Evolutionary conservation across 2,113 vertebrate species (phyloP), one percentile per base, ranked within the genome.

Genomic region (Elephantulus edwardii): DNA sequence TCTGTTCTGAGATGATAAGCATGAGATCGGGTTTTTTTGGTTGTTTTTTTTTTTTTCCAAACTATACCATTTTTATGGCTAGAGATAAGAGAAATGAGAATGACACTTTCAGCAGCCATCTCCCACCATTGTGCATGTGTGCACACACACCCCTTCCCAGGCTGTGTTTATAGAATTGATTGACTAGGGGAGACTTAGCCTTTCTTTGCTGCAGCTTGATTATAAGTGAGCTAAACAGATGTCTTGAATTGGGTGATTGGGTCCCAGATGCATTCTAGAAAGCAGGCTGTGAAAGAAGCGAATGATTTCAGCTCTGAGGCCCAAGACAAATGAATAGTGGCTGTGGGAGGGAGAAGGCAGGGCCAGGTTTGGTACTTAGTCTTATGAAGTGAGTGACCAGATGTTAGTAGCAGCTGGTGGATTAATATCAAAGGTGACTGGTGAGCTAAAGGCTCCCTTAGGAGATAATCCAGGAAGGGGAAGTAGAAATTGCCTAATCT

Each of bases 221-320:
- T 97, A 93, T 92, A 91, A 95, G 93, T 72, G 58, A 97, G 90
- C 84, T 91, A 97, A 97, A 95, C 95, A 96, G 93, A 97, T 97
- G 96, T 96, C 96, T 96, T 75, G 95, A 89, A 96, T 94, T 97
- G 91, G 95, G 93, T 95, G 91, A 96, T 92, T 96, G 86, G 94
- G 81, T 95, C 78, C 48, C 94, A 88, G 90, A 90, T 91, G 93
- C 58, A 20, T 16, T 2, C 72, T 70, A 96, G 91, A 85, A 92
- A 91, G 58, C 44, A 75, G 79, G 78, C 64, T 92, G 76, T 86
- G 79, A 86, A 93, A 35, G 77, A 96, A 97, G 77, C 84, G 84
- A 93, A 78, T 83, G 92, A 72, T 97, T 96, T 97, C 96, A 95
- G 92, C 95, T 90, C 86, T 79, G 6, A 81, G 76, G 77, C 64